Evolutionary conservation across 1,140 invertebrate genomes (phyloP).

Genomic region (Meteorus sp.): DNA sequence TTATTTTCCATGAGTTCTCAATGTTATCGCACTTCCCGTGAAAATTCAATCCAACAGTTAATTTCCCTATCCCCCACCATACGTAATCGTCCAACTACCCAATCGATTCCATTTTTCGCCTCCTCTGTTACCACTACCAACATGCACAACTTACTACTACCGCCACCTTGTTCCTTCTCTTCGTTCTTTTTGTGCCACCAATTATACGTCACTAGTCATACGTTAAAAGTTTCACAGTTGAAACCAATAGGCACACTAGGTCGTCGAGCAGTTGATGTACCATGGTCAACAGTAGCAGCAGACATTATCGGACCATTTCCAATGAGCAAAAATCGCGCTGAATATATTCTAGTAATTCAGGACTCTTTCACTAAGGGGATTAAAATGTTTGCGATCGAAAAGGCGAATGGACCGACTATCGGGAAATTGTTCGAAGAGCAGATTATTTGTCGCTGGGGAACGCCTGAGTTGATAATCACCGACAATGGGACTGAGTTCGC

Average conservation of each 20-base stretch:
- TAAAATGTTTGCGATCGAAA: no score
- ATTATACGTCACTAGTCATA: no score
- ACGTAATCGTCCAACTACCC: slow-evolving; percentile 15
- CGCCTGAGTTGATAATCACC: no score
- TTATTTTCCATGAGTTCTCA: neutral
- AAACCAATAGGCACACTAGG: no score
- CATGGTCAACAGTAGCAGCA: no score
- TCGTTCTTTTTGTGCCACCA: neutral
- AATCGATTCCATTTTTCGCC: slow-evolving; percentile 29
- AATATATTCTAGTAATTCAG: no score
- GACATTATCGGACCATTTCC: no score
- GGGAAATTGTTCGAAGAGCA: neutral
- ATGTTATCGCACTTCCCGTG: neutral
- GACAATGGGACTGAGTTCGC: slow-evolving; percentile 48
- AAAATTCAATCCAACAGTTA: neutral
- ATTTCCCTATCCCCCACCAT: neutral
- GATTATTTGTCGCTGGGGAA: neutral
- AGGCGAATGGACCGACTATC: neutral
- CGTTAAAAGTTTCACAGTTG: no score
- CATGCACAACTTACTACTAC: neutral
- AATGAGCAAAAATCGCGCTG: no score
- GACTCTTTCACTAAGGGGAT: no score
- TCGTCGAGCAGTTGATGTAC: no score
- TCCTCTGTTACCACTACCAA: slow-evolving; percentile 10
- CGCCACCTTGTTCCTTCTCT: no score